phyloP scores from a whole-genome alignment of 2,888 invertebrate species.

The Scaptomyza caliginosa region DNA sequence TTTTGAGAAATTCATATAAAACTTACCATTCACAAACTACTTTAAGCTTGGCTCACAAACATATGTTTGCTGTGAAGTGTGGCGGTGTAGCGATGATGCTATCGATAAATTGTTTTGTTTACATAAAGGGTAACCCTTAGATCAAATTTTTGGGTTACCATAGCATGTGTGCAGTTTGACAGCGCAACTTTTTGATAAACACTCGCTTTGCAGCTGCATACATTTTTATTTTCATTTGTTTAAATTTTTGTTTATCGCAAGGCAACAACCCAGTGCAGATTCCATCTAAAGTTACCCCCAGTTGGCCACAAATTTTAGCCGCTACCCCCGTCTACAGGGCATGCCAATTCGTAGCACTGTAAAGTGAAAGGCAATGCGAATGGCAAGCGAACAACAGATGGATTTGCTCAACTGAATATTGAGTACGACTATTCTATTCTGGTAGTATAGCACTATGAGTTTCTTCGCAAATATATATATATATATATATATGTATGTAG shows the following conservation, averaged over 20 bases:
- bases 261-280: constrained; percentile 59
- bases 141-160: too few species aligned
- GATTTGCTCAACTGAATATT: constrained; percentile 79
- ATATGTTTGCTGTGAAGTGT: too few species aligned
- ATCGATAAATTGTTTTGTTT: background rate
- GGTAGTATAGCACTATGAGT: constrained; percentile 45
- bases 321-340: background rate
- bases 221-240: constrained; percentile 61
- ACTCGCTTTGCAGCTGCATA: constrained; percentile 42
- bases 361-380: constrained; percentile 50
- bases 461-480: constrained; percentile 26
- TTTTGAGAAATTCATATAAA: constrained; percentile 11
- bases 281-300: constrained; percentile 50
- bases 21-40: too few species aligned
- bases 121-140: background rate
- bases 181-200: constrained; percentile 43
- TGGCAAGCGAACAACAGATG: constrained; percentile 67
- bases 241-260: constrained; percentile 65
- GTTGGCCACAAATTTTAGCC: constrained; percentile 40
- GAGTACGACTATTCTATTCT: constrained; percentile 61
- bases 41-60: too few species aligned
- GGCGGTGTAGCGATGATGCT: background rate
- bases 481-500: constrained; percentile 15
- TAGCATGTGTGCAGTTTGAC: too few species aligned
- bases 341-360: background rate